phyloP scores from a whole-genome alignment of 1,140 invertebrate species.

The Drosophila micromelanica region DNA sequence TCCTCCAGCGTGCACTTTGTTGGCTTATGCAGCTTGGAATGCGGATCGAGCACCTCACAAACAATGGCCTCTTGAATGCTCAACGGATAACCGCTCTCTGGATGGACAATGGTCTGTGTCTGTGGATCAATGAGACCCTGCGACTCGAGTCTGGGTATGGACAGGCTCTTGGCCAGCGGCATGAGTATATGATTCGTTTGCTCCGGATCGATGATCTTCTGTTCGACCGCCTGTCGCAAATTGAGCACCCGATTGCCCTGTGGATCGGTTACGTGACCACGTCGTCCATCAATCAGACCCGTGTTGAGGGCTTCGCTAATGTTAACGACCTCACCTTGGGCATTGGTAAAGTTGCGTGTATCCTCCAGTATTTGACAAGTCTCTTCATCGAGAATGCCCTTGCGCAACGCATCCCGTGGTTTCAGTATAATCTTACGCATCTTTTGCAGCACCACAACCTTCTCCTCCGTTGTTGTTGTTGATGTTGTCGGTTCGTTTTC shows the following conservation, averaged over 20 bases:
- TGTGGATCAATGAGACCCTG: conserved; percentile 93
- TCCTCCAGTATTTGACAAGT: conserved; percentile 90
- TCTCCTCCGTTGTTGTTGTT: conserved; percentile 85
- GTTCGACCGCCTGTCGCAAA: conserved; percentile 93
- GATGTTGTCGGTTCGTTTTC: conserved; percentile 88
- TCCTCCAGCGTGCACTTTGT: conserved; percentile 89
- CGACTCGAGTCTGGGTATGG: conserved; percentile 91
- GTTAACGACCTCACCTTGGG: conserved; percentile 87
- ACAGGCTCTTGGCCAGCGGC: conserved; percentile 92
- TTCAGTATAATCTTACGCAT: conserved; percentile 90
- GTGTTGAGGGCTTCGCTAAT: conserved; percentile 91
- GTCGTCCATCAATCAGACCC: conserved; percentile 90
- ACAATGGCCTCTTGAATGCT: conserved; percentile 92
- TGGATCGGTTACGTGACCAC: conserved; percentile 93
- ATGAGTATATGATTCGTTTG: conserved; percentile 91
- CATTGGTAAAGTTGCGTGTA: conserved; percentile 85
- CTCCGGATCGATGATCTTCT: conserved; percentile 92
- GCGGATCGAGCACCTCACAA: conserved; percentile 93
- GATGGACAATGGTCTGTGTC: conserved; percentile 94
- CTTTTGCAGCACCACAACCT: conserved; percentile 91
- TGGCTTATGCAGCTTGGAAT: conserved; percentile 87
- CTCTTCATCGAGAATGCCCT: conserved; percentile 90
- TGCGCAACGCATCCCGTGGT: conserved; percentile 89
- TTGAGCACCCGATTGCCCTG: conserved; percentile 91
- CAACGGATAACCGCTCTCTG: conserved; percentile 92